Evolutionary conservation across 2,888 invertebrate species (phyloP), one percentile per base, ranked within the genome.

Genomic region (Aspidiotus rigidus): DNA sequence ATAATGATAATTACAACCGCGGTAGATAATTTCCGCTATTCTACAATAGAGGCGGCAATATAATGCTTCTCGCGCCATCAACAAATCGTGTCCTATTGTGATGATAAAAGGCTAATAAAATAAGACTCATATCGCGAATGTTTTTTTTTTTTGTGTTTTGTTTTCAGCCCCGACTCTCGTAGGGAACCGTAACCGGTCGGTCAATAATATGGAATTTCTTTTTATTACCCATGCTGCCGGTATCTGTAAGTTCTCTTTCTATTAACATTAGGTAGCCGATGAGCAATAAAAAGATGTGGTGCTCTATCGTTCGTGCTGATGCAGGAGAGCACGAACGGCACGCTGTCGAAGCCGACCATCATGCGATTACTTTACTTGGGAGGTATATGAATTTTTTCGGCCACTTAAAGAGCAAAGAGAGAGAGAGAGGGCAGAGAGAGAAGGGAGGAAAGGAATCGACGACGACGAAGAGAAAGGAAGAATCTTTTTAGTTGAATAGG

Each of bases 201-300:
- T 28, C 5, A 28, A 28, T 67, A 60, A 67, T 67, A 67, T 59
- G 60, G 59, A 67, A 67, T 60, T 67, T 67, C 67, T 67, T 67
- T n/a, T 67, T 67, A 67, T 67, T 67, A 49, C 67, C 59, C 40
- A 15, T 60, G 67, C 59, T 44, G 67, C 57, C 67, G 67, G 67
- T 60, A 49, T 42, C 59, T 59, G 53, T 57, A 59, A 42, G 66
- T 59, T 59, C 49, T 67, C 67, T 59, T 67, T 67, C 28, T 67
- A 57, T 60, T 67, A 60, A 67, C 59, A 67, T 67, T 67, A 67
- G 67, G 67, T 67, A 67, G 67, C 59, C 49, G 57, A 59, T 40
- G 13, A 16, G 67, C 53, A 59, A 67, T 67, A 67, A 67, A 67
- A 67, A 53, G 28, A 28, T 28, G 60, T 67, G 67, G 67, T 67